Percentiles rank a stretch among this genome's conserved stretches.
Evolutionary conservation across 1,140 invertebrate genomes (phyloP).

Genomic region (Nomia melanderi): DNA sequence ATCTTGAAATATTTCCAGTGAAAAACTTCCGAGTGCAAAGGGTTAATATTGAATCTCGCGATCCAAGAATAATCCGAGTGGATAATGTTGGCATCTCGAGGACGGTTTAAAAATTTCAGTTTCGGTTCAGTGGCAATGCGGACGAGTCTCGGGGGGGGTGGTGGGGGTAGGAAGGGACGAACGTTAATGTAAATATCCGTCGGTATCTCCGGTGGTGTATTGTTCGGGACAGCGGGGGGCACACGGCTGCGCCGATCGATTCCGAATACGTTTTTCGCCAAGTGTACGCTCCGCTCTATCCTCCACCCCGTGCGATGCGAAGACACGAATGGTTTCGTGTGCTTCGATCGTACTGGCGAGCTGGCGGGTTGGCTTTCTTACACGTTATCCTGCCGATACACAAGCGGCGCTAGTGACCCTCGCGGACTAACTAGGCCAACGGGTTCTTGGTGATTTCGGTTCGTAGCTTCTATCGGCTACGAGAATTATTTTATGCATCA

Average conservation of each 20-base stretch:
- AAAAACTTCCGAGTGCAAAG: no score
- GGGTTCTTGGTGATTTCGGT: slow-evolving; percentile 4
- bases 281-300: slow-evolving; percentile 23
- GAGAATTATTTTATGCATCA: slow-evolving; percentile 23
- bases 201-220: background rate
- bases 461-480: background rate
- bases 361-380: slow-evolving; percentile 14
- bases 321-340: slow-evolving; percentile 21
- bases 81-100: background rate
- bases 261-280: slow-evolving; percentile 27
- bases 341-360: slow-evolving; percentile 14
- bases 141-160: no score
- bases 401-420: slow-evolving; percentile 1
- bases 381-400: background rate
- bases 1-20: no score
- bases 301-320: background rate
- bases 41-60: background rate
- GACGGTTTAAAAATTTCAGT: background rate
- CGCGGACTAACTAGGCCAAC: slow-evolving; percentile 18
- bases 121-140: background rate
- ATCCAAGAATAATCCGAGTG: background rate
- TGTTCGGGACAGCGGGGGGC: background rate
- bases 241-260: slow-evolving; percentile 31
- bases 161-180: background rate
- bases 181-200: slow-evolving; percentile 7